These are phyloP conservation scores for Erinaceus europaeus DNA, from an alignment of 2,113 vertebrate genomes.

Conservation along the genomic window DNA sequence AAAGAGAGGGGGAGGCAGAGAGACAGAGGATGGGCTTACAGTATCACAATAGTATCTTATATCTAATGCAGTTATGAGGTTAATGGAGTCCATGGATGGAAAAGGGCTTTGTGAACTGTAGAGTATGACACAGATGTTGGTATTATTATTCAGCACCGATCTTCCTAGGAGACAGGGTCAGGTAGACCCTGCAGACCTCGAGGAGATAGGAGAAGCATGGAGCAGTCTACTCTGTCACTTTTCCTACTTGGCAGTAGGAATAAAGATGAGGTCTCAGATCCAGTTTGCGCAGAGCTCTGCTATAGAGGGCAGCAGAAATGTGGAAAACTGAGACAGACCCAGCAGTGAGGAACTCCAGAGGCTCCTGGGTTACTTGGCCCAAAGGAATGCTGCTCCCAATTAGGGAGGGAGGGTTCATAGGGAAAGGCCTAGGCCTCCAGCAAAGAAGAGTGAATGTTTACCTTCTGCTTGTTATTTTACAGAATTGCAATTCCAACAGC, in stretches of 20 bases:
- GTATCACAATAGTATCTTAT: not conserved
- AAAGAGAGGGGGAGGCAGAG: too few relatives aligned
- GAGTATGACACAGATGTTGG: not conserved
- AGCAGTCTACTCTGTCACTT: not conserved
- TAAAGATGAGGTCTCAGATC: slow-evolving; percentile 28
- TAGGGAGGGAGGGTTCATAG: not conserved
- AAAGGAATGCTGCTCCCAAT: not conserved
- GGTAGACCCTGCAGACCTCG: not conserved
- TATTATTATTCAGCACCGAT: slow-evolving; percentile 13
- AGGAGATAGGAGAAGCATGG: not conserved
- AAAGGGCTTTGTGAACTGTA: not conserved
- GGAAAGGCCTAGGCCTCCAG: not conserved
- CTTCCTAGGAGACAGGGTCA: slow-evolving; percentile 11
- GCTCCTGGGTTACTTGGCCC: not conserved
- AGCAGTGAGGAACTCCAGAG: not conserved
- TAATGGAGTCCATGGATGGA: not conserved
- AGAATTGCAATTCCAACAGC: not conserved
- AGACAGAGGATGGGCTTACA: too few relatives aligned
- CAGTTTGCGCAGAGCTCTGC: not conserved
- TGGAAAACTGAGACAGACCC: not conserved
- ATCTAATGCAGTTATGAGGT: not conserved
- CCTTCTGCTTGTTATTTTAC: not conserved
- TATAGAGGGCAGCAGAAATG: not conserved
- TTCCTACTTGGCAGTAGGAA: not conserved
- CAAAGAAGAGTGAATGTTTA: not conserved